Evolutionary conservation across 2,797 vertebrate genomes (phyloP).

Genomic region (Propithecus deckenii): DNA sequence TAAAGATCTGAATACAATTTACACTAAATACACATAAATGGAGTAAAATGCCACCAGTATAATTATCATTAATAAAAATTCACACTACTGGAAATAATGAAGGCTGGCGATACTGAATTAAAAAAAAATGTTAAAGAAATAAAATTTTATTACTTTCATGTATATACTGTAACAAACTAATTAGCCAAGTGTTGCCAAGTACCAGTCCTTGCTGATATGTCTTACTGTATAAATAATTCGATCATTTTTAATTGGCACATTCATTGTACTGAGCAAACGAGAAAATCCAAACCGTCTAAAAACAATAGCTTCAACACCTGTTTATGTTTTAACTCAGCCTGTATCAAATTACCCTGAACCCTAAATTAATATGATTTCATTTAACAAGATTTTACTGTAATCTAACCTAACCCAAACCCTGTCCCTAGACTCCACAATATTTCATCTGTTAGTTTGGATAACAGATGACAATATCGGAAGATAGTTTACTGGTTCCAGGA

Average conservation of each 20-base stretch:
- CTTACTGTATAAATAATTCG: constrained; percentile 72
- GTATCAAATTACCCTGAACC: constrained; percentile 54
- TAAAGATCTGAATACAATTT: constrained; percentile 57
- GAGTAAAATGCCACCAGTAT: constrained; percentile 52
- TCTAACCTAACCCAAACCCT: constrained; percentile 53
- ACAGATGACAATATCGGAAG: constrained; percentile 6
- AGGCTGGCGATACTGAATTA: constrained; percentile 21
- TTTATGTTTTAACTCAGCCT: constrained; percentile 60
- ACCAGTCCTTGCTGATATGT: constrained; percentile 61
- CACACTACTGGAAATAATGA: constrained; percentile 59
- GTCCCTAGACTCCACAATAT: neutral
- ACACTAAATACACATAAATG: constrained; percentile 46
- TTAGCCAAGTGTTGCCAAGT: constrained; percentile 64
- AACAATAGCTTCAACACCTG: constrained; percentile 49
- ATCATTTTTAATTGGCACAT: constrained; percentile 67
- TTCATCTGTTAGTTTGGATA: neutral
- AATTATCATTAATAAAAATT: constrained; percentile 72
- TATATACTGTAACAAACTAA: constrained; percentile 67
- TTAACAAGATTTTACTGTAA: constrained; percentile 57
- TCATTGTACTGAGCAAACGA: constrained; percentile 67
- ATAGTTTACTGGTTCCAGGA: neutral
- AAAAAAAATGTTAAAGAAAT: constrained; percentile 66
- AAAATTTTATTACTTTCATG: constrained; percentile 56
- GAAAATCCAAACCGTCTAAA: constrained; percentile 51
- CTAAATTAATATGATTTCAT: constrained; percentile 67